Base-by-base conservation (phyloP, 2,888 invertebrate species). In the Amphipoea oculea region DNA sequence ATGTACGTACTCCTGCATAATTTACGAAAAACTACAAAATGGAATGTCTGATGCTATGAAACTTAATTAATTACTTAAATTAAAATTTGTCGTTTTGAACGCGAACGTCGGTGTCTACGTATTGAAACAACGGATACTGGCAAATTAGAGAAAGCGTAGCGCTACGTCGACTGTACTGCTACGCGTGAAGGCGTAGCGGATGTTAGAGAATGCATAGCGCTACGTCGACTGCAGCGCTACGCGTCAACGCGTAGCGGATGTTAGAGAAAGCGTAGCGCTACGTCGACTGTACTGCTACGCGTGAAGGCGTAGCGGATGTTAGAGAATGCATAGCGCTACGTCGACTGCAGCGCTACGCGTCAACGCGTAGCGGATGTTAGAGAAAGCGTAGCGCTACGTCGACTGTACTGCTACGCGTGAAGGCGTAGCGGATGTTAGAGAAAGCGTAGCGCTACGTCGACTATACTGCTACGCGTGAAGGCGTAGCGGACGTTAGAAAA, bases 1-100 rank as follows among this genome's bases (percentile, higher is more conserved):
- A 48, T 54, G 7, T 63, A 54, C 0, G 4, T 57, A 42, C 40
- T 78, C 54, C 6, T 57, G 23, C 48, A 68, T 63, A 63, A 42
- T 57, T 69, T 57, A 77, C 40, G 42, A 48, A n/a, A 40, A 63
- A 62, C 65, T 73, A 80, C 40, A 29, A 17, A 62, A 63, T 29
- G 23, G 42, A 67, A 62, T 83, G 29, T 40, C 6, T 48, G 51
- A 77, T 40, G 20, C n/a, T 40, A 70, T 20, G 23, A 14, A 48
- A 78, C 11, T 36, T 60, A 63, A 63, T 63, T n/a, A 23, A n/a
- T n/a, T n/a, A n/a, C n/a, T n/a, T n/a, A n/a, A n/a, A n/a, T n/a
- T n/a, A n/a, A n/a, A n/a, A 51, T 76, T 29, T 40, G 1, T 20
- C 48, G 6, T 76, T 76, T 29, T 23, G 17, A 51, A 51, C 17